Conservation (phyloP, 2,888 invertebrate species). For the Caradrina clavipalpis region DNA sequence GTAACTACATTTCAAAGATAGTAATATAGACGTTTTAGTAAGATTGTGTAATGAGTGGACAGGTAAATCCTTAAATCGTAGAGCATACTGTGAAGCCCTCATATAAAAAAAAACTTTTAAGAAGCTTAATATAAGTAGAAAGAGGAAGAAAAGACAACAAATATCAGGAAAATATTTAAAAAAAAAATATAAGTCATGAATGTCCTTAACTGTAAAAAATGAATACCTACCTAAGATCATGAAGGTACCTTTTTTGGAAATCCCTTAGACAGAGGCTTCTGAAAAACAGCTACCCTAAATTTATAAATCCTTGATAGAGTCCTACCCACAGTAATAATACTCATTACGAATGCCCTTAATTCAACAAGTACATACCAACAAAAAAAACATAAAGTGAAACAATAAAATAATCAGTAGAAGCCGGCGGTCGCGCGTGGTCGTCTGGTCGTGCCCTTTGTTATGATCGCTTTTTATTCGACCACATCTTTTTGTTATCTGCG, state of each 20-base stretch:
- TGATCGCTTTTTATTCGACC: constrained; percentile 79
- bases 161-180: no score
- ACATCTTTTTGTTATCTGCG: constrained; percentile 82
- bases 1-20: no score
- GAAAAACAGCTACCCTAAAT: not conserved
- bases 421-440: constrained; percentile 58
- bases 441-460: constrained; percentile 81
- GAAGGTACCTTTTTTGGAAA: not conserved
- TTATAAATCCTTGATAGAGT: not conserved
- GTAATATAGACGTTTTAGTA: no score
- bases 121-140: no score
- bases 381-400: constrained; percentile 63
- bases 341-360: constrained; percentile 26
- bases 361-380: constrained; percentile 29
- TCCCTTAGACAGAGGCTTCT: not conserved
- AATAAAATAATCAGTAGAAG: constrained; percentile 78
- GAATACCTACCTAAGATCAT: no score
- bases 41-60: no score
- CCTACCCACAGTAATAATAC: constrained; percentile 10
- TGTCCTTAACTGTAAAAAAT: no score
- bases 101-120: no score
- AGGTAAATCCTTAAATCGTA: no score
- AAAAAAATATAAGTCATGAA: no score
- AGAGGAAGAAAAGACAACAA: no score
- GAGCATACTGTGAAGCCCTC: no score